Percentiles rank a stretch among this genome's conserved stretches.
Evolutionary conservation across 1,140 invertebrate species (phyloP).

Genomic region (Watersipora subatra): DNA sequence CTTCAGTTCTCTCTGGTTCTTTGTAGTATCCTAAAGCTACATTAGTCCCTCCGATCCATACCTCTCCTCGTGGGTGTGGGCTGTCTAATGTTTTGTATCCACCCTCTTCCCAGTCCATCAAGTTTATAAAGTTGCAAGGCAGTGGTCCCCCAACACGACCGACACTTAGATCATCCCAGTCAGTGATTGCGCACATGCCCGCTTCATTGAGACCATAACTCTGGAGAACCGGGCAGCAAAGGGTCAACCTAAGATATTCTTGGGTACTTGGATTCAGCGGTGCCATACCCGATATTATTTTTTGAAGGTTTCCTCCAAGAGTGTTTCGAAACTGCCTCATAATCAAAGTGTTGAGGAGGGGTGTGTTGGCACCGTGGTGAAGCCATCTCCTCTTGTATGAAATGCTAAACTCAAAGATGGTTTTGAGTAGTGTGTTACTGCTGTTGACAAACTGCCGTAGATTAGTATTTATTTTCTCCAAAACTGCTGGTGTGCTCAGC

Average conservation of each 20-base stretch:
- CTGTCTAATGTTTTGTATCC: constrained; percentile 75
- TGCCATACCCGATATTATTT: constrained; percentile 82
- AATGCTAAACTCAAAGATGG: constrained; percentile 73
- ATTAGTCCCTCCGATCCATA: constrained; percentile 76
- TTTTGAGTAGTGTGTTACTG: constrained; percentile 56
- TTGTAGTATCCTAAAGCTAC: constrained; percentile 90
- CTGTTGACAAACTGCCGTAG: constrained; percentile 79
- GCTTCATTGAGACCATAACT: constrained; percentile 97
- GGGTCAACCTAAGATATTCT: constrained; percentile 78
- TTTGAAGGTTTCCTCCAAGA: constrained; percentile 58
- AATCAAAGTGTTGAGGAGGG: constrained; percentile 44
- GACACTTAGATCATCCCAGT: constrained; percentile 51
- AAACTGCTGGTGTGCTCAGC: too few relatives aligned
- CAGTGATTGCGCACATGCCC: too few relatives aligned
- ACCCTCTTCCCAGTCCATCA: constrained; percentile 88
- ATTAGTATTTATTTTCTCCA: constrained; percentile 87
- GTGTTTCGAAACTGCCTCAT: neutral
- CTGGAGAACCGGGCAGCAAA: constrained; percentile 77
- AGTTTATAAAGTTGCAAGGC: constrained; percentile 65
- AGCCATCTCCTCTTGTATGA: constrained; percentile 67
- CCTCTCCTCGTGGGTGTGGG: constrained; percentile 82
- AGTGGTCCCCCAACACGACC: constrained; percentile 81
- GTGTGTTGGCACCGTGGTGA: constrained; percentile 36
- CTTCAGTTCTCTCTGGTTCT: constrained; percentile 68
- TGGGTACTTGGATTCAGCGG: constrained; percentile 90